Base-by-base conservation (phyloP, 2,113 vertebrate genomes). In the Chunga burmeisteri region DNA sequence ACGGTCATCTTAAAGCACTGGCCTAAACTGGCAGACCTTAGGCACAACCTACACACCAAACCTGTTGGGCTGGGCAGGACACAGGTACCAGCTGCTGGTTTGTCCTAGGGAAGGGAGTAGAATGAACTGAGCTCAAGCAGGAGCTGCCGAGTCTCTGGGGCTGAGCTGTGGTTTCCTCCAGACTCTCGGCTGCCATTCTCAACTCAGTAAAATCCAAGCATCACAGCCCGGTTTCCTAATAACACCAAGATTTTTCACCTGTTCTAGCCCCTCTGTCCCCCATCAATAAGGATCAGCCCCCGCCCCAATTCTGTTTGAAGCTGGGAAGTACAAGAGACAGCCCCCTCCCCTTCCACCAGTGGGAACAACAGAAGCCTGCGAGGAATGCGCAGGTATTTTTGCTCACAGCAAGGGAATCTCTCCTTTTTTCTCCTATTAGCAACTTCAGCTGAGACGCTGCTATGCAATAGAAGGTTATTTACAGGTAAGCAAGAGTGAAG, bases 281-380 rank as follows among this genome's bases (percentile, higher is more conserved):
- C 34, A 3, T 0, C 3, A 38, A 22, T 42, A 40, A 26, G 3
- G 8, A 63, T 13, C 16, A 40, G 18, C 30, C 4, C 14, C 3
- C 10, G 8, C 26, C 16, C 3, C 20, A 6, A 1, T 44, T 67
- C 9, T 26, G 13, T 20, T 38, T 11, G 47, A 34, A 53, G 62
- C 20, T 8, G 34, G 7, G 8, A 52, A 23, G 21, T 10, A 49
- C 4, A 21, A 32, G 32, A n/a, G 36, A 29, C 27, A 53, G 16
- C 50, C 40, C 40, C n/a, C 44, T 26, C 38, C 10, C 22, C 73
- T 81, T 18, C 55, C 68, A 46, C 3, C 59, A 61, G n/a, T 2
- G 9, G 63, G 63, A 83, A 3, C 6, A 38, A 50, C 32, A 11
- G 7, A 1, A 6, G 18, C 23, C 0, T 0, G 16, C 1, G 18